phyloP scores from a whole-genome alignment of 2,797 vertebrate genomes.

The Tragelaphus oryx region DNA sequence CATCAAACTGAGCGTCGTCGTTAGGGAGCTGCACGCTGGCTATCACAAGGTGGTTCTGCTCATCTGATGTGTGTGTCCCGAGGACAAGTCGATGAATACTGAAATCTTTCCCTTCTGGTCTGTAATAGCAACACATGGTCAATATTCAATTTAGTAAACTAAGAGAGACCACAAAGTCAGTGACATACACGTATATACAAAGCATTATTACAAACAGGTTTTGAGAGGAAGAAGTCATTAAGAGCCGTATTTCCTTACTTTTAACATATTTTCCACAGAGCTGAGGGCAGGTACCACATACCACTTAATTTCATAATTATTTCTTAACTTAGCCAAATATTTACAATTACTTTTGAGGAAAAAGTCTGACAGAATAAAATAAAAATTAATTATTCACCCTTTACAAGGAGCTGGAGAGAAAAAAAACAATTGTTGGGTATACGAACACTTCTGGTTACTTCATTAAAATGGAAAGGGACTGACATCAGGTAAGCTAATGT shows the following conservation, averaged over 20 bases:
- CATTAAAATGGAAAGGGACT: background rate
- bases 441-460: background rate
- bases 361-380: background rate
- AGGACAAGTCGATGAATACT: conserved; percentile 95
- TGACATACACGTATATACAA: background rate
- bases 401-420: background rate
- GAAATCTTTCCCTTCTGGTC: conserved; percentile 97
- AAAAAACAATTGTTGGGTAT: background rate
- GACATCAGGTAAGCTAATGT: background rate
- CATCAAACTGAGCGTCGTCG: conserved; percentile 94
- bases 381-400: background rate
- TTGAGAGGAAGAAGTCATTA: background rate
- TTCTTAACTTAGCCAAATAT: background rate
- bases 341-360: background rate
- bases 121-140: conserved; percentile 70
- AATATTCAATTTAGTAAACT: conserved; percentile 32
- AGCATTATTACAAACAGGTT: background rate
- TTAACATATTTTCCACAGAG: background rate
- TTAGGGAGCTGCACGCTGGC: conserved; percentile 97
- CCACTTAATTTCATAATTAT: background rate
- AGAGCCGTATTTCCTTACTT: background rate
- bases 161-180: background rate
- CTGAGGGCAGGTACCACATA: background rate
- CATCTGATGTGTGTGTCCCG: conserved; percentile 96
- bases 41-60: conserved; percentile 97